Evolutionary conservation across 2,888 invertebrate species (phyloP).

Genomic region (Cantharis nigra): DNA sequence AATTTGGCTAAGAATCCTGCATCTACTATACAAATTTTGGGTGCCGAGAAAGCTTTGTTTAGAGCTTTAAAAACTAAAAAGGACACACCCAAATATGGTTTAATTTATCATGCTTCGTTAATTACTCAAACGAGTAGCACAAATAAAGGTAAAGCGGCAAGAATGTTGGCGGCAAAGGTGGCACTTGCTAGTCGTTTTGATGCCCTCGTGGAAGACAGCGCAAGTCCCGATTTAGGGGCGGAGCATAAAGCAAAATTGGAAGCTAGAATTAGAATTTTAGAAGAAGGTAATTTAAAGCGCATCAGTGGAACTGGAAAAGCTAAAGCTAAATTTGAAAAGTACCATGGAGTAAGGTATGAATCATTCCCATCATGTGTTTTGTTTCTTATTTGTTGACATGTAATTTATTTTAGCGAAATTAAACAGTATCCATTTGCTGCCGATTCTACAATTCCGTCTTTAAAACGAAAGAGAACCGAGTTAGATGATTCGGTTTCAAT

Average conservation of each 20-base stretch:
- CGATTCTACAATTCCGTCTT: conserved; percentile 78
- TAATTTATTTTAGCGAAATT: conserved; percentile 66
- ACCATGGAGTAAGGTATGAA: conserved; percentile 74
- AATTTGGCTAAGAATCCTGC: conserved; percentile 98
- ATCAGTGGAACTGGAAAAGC: conserved; percentile 90
- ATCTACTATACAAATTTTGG: conserved; percentile 96
- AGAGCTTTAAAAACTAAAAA: conserved; percentile 95
- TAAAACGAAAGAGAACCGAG: conserved; percentile 60
- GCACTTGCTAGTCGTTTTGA: conserved; percentile 92
- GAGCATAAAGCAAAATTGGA: conserved; percentile 91
- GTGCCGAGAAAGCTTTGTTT: conserved; percentile 97
- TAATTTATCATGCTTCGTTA: conserved; percentile 95
- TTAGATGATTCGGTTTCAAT: conserved; percentile 37
- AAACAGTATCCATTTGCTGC: conserved; percentile 77
- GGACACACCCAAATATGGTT: conserved; percentile 98
- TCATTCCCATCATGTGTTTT: background rate
- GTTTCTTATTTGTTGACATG: background rate
- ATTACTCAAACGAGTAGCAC: conserved; percentile 88
- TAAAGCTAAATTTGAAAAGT: conserved; percentile 90
- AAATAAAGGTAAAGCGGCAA: conserved; percentile 92
- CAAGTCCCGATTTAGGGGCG: conserved; percentile 79
- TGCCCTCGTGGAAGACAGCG: conserved; percentile 90
- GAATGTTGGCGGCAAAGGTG: conserved; percentile 97
- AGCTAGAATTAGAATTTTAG: conserved; percentile 74
- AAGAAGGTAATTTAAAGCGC: conserved; percentile 81